Conservation (phyloP, 2,797 vertebrate species). For the Syndactyla subalaris region DNA sequence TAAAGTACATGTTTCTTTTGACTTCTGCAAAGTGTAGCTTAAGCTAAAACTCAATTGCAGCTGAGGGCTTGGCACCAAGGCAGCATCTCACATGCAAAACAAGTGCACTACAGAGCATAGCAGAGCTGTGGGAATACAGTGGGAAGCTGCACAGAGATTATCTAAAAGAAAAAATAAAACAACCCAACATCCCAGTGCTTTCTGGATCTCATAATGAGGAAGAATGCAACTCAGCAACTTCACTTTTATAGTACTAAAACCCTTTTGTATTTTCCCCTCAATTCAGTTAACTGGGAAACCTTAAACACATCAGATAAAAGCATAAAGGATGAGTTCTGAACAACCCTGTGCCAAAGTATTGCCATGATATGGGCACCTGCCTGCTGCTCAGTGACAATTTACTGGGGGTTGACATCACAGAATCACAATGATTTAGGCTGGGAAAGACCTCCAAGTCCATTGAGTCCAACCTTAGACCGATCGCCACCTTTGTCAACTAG, state of each 20-base stretch:
- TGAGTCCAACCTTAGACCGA: background rate
- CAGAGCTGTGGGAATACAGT: background rate
- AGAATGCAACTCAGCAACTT: background rate
- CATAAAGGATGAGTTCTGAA: rapidly evolving
- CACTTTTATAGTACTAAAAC: background rate
- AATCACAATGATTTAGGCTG: background rate
- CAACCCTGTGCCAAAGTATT: rapidly evolving
- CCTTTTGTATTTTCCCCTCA: background rate
- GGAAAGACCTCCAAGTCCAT: background rate
- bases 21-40: background rate
- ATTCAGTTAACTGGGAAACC: background rate
- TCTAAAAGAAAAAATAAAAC: background rate
- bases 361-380: rapidly evolving
- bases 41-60: background rate
- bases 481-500: too few species aligned
- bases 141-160: background rate
- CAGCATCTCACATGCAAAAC: background rate
- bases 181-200: background rate
- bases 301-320: background rate
- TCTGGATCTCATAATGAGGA: background rate
- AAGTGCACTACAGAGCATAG: background rate
- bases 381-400: background rate
- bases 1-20: background rate
- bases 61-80: background rate
- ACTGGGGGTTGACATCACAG: background rate